Base-by-base conservation (phyloP, 2,113 vertebrate species). In the Tringa solitaria region DNA sequence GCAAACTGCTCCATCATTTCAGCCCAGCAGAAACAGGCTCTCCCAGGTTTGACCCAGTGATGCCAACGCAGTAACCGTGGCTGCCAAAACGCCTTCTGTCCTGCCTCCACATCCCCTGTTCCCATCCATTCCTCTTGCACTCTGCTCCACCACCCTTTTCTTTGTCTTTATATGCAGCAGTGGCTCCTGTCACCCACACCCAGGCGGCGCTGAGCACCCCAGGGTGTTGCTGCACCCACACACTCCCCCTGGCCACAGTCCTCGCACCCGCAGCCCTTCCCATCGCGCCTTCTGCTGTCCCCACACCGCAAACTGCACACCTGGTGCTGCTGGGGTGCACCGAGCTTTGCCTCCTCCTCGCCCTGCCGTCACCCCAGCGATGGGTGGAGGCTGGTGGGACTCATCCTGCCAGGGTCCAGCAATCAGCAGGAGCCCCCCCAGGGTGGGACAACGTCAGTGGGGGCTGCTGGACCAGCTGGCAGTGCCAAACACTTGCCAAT, bases 261-360 rank as follows among this genome's bases (percentile, higher is more conserved):
- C 69, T 92, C 3, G 0, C 82, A 78, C 41, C 4, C 1, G 0
- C 16, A 64, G 64, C 64, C 26, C 12, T 45, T 30, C 18, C 30
- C 27, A 8, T 12, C 3, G 0, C 0, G 0, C 4, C 4, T 43
- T 46, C 37, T 1, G 19, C 69, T 50, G 33, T 18, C 21, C 33
- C 18, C 24, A 5, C 7, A 2, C 41, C 8, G 21, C 35, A 13
- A 8, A 21, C 35, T 23, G 30, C 72, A 32, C 5, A 24, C n/a
- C 6, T 3, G 3, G 17, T 1, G 2, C 83, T 33, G 35, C 45
- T 67, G 45, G 0, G 2, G 4, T 2, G 46, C 20, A 39, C 51
- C 1, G 2, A 67, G 54, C 16, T 33, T n/a, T 30, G 2, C 14
- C 12, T 37, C 48, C 33, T 64, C 45, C 63, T 80, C 39, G 0